These are phyloP conservation scores for Epinotia bilunana DNA, from an alignment of 2,888 invertebrate genomes.

Conservation along the genomic window DNA sequence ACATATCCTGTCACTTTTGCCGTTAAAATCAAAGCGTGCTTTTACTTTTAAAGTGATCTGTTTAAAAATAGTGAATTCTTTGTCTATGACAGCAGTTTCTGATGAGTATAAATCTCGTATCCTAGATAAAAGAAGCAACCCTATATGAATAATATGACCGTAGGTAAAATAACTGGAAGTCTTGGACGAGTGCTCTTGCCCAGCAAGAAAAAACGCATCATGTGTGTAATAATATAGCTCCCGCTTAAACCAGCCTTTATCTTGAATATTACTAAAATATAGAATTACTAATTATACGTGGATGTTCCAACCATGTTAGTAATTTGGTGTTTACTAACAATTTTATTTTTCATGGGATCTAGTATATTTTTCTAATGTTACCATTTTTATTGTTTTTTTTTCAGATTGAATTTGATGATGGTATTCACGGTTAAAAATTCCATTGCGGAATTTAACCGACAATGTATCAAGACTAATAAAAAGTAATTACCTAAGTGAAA, in stretches of 20 bases:
- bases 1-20: no score
- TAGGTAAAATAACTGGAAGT: background rate
- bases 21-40: no score
- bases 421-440: background rate
- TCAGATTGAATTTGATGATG: constrained; percentile 34
- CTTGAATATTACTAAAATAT: constrained; percentile 45
- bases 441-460: background rate
- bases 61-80: no score
- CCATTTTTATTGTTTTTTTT: constrained; percentile 49
- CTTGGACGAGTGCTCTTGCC: background rate
- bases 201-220: background rate
- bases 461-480: no score
- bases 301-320: constrained; percentile 28
- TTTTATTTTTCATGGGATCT: constrained; percentile 52
- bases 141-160: no score
- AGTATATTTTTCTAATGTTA: constrained; percentile 69
- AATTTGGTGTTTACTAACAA: constrained; percentile 38
- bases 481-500: no score
- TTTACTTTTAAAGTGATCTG: no score
- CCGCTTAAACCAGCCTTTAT: constrained; percentile 44
- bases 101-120: no score
- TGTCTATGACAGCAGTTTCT: no score
- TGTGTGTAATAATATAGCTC: background rate
- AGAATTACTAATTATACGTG: constrained; percentile 29
- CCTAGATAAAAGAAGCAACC: no score